Evolutionary conservation across 2,113 vertebrate genomes (phyloP).

Genomic region (Morone saxatilis): DNA sequence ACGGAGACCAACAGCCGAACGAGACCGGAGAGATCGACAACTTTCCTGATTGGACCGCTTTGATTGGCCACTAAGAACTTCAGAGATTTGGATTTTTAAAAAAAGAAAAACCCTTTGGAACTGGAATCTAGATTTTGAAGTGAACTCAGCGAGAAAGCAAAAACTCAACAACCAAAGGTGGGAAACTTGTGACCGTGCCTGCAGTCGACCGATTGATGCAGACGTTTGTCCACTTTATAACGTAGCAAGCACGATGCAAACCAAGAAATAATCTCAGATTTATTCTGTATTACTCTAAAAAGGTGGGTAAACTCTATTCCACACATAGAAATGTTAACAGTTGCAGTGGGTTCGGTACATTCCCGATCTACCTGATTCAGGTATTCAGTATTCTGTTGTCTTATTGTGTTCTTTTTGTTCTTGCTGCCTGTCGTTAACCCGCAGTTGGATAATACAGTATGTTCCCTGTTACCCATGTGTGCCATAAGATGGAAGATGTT

Average conservation of each 20-base stretch:
- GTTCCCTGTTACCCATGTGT: background rate
- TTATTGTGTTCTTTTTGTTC: background rate
- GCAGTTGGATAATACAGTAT: background rate
- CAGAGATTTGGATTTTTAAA: background rate
- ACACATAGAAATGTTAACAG: background rate
- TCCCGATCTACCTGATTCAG: background rate
- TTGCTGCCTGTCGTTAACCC: background rate
- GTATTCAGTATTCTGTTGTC: background rate
- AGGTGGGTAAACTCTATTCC: background rate
- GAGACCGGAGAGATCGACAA: slow-evolving; percentile 85
- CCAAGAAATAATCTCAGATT: background rate
- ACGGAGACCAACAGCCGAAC: slow-evolving; percentile 78
- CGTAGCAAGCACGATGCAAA: background rate
- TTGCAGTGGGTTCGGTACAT: background rate
- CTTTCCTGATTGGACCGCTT: slow-evolving; percentile 84
- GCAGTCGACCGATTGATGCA: background rate
- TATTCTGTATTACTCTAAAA: background rate
- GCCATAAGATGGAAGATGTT: background rate
- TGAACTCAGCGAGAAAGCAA: background rate
- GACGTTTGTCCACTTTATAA: background rate
- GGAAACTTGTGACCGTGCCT: background rate
- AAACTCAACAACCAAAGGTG: background rate
- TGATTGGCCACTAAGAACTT: slow-evolving; percentile 68
- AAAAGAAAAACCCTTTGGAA: background rate
- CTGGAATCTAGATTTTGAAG: background rate